phyloP scores from a whole-genome alignment of 2,113 vertebrate genomes.

The Nicator chloris region DNA sequence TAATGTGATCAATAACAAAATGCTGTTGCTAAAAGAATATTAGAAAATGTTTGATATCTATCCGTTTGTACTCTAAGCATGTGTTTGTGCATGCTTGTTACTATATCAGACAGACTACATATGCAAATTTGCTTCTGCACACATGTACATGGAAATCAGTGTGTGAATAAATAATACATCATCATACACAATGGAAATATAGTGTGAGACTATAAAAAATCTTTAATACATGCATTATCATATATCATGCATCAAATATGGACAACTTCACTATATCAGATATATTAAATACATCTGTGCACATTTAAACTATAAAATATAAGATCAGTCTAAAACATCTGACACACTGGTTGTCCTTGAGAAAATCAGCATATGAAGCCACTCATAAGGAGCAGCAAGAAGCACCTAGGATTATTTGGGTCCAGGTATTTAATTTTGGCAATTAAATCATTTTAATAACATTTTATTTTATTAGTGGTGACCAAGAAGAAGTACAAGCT shows the following conservation, averaged over 20 bases:
- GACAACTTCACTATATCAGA: neutral
- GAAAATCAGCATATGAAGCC: neutral
- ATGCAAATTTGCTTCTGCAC: neutral
- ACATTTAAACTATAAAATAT: neutral
- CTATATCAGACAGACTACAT: fast-evolving
- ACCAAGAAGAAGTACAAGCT: neutral
- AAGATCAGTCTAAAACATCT: neutral
- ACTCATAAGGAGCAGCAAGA: neutral
- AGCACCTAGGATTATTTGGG: neutral
- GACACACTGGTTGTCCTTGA: neutral
- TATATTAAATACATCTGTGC: neutral
- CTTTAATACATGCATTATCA: neutral
- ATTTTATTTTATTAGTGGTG: neutral
- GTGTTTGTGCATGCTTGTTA: neutral
- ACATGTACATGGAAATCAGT: neutral
- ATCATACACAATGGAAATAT: neutral
- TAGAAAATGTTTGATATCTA: neutral
- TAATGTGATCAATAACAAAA: neutral
- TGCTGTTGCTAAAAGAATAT: neutral
- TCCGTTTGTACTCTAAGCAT: neutral
- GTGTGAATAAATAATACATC: constrained; percentile 12
- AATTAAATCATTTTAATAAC: neutral
- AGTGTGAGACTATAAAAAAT: neutral
- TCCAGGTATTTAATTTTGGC: neutral
- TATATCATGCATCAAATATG: neutral